Evolutionary conservation across 2,113 vertebrate species (phyloP).

Genomic region (Pao palembangensis): DNA sequence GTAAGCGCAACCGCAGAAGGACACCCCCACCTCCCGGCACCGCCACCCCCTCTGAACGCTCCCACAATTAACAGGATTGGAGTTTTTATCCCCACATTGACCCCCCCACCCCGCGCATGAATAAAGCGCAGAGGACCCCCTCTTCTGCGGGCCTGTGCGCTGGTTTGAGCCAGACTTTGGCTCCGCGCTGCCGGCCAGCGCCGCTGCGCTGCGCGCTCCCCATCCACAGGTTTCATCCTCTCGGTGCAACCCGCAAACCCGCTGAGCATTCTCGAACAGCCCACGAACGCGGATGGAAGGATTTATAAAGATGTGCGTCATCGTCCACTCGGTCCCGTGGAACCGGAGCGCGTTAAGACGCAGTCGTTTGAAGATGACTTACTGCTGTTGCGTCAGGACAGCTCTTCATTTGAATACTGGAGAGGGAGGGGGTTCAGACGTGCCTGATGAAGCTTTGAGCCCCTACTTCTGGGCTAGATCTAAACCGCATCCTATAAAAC

Average conservation of each 20-base stretch:
- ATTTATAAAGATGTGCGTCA: constrained; percentile 34
- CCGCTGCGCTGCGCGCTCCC: constrained; percentile 39
- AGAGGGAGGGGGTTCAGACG: constrained; percentile 9
- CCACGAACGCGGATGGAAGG: constrained; percentile 32
- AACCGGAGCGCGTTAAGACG: constrained; percentile 17
- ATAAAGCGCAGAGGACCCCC: background rate
- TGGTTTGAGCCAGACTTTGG: constrained; percentile 14
- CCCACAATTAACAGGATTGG: constrained; percentile 20
- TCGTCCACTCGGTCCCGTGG: constrained; percentile 8
- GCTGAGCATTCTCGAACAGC: constrained; percentile 18
- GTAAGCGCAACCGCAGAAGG: constrained; percentile 31
- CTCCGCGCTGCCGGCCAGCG: constrained; percentile 21
- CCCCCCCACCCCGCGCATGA: constrained; percentile 5
- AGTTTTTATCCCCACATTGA: constrained; percentile 7
- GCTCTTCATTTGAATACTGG: constrained; percentile 55
- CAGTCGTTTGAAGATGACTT: constrained; percentile 48
- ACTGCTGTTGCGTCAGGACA: constrained; percentile 60
- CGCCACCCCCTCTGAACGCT: background rate
- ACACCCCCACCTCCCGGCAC: background rate
- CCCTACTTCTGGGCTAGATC: constrained; percentile 6
- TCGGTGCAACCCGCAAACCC: background rate
- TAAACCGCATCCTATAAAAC: background rate
- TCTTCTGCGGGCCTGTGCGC: constrained; percentile 4
- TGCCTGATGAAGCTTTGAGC: constrained; percentile 2
- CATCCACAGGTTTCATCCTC: constrained; percentile 62